Evolutionary conservation across 2,797 vertebrate species (phyloP), one percentile per base, ranked within the genome.

Genomic region (Lagodon rhomboides): DNA sequence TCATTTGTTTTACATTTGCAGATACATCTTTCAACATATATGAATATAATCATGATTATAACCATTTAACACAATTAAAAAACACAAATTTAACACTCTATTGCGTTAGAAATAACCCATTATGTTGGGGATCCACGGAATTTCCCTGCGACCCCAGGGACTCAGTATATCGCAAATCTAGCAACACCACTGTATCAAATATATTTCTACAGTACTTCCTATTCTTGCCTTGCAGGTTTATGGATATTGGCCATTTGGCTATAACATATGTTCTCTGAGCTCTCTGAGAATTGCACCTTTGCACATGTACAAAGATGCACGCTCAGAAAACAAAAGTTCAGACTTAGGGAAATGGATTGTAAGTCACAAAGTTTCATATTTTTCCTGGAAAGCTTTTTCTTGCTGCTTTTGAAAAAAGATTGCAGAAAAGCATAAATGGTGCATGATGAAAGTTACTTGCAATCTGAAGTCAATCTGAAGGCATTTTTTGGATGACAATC

Each of bases 401-500:
- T 17, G 1, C 12, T 72, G 49, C 20, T 58, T 65, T 61, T 41
- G 3, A 58, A 50, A 58, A 59, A 6, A 65, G 23, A 55, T 10
- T 43, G 20, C 2, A 27, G 49, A 22, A 44, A 66, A 23, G 25
- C 25, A 20, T 11, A 71, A 69, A 25, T 0, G 4, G 0, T 22
- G 13, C 23, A 63, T 73, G 68, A 70, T 67, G 64, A 85, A 66
- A 73, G 69, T 22, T 46, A 27, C 34, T 27, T 76, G 73, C 60
- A 80, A 79, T 20, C 54, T 62, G 2, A 1, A 51, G 34, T 59
- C 34, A 56, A n/a, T 30, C 11, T 27, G 38, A 53, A 38, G 6
- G 1, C 22, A 58, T 44, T 47, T 25, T 65, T 53, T 20, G 9
- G 34, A 13, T 50, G 30, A 78, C 20, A 43, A 18, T 23, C 10